phyloP scores from a whole-genome alignment of 2,888 invertebrate genomes.

The Tinea pellionella region DNA sequence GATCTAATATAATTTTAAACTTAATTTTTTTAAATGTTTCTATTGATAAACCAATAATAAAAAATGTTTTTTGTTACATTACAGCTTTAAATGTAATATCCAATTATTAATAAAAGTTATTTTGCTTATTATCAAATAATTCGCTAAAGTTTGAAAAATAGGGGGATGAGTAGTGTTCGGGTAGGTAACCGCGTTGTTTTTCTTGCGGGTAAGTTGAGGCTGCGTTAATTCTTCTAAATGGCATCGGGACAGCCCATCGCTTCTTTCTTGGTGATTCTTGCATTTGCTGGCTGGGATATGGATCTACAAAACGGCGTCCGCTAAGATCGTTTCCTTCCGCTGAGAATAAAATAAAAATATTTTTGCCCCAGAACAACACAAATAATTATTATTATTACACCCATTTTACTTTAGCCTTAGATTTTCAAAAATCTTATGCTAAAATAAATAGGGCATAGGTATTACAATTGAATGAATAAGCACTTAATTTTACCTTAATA shows the following conservation, averaged over 20 bases:
- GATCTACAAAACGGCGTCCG: constrained; percentile 54
- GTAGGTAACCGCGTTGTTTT: constrained; percentile 47
- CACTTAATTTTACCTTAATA: not conserved
- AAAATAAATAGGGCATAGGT: not conserved
- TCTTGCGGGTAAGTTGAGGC: constrained; percentile 27
- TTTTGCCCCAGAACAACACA: too few species aligned
- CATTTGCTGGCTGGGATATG: constrained; percentile 57
- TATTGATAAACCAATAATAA: too few species aligned
- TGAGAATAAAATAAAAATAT: constrained; percentile 27
- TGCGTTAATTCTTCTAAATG: constrained; percentile 36
- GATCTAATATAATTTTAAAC: too few species aligned
- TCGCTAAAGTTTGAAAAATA: constrained; percentile 1
- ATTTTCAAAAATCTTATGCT: not conserved
- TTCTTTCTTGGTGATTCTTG: constrained; percentile 58
- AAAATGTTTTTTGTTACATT: too few species aligned
- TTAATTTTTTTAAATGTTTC: too few species aligned
- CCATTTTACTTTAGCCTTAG: too few species aligned
- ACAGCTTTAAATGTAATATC: too few species aligned
- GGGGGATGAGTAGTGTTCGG: constrained; percentile 36
- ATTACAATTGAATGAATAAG: constrained; percentile 5
- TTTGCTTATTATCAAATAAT: not conserved
- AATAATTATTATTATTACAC: too few species aligned
- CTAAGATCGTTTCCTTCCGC: constrained; percentile 62
- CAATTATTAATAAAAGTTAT: not conserved
- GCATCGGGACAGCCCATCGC: constrained; percentile 42